A percentile compares a stretch with the other conserved stretches of the same genome.
These are phyloP conservation scores for Perizoma affinitatum DNA, from an alignment of 2,888 invertebrate genomes.

Conservation along the genomic window DNA sequence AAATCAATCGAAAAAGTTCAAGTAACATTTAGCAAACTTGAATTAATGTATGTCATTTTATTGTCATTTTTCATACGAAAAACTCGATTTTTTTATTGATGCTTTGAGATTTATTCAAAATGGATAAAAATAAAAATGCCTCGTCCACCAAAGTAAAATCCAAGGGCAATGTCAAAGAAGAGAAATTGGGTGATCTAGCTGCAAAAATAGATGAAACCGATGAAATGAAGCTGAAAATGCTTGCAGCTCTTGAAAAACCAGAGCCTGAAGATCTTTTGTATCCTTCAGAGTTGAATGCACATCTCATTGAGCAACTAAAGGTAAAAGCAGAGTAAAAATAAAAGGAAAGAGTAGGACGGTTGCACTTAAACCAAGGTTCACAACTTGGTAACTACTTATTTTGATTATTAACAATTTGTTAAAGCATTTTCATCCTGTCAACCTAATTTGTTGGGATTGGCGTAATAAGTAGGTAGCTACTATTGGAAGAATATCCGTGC, in stretches of 20 bases:
- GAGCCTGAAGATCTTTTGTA: constrained; percentile 79
- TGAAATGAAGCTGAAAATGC: constrained; percentile 78
- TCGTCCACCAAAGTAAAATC: constrained; percentile 47
- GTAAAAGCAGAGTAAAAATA: constrained; percentile 52
- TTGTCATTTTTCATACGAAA: constrained; percentile 7
- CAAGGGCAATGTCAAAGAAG: constrained; percentile 55
- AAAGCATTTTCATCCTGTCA: no score
- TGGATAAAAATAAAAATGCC: constrained; percentile 51
- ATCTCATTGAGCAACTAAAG: constrained; percentile 84
- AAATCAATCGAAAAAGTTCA: no score
- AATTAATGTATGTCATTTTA: constrained; percentile 9
- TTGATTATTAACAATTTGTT: no score
- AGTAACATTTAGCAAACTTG: no score
- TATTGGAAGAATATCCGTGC: no score
- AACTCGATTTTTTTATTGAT: constrained; percentile 9
- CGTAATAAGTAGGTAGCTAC: no score
- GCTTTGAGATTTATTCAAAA: constrained; percentile 37
- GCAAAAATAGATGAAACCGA: constrained; percentile 78
- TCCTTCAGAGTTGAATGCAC: constrained; percentile 85
- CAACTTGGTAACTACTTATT: no score
- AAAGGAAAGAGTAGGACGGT: no score
- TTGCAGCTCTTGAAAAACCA: constrained; percentile 64
- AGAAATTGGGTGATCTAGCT: constrained; percentile 59
- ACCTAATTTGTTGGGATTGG: no score
- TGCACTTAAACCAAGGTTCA: no score